phyloP scores from a whole-genome alignment of 1,140 invertebrate genomes.

The Pachypeltis micranthus region DNA sequence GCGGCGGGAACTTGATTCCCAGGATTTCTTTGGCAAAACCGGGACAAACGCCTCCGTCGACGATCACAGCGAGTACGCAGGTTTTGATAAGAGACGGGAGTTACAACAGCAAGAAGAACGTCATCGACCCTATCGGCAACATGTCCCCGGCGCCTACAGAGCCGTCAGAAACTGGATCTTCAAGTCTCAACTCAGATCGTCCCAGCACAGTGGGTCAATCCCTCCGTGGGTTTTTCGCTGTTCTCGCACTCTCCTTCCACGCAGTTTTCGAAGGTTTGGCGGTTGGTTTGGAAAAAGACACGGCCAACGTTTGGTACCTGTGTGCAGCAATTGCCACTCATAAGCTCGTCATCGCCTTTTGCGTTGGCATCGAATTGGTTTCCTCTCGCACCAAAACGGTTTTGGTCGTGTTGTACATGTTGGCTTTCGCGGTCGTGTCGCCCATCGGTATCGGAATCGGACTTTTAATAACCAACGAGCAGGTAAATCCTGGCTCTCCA shows the following conservation, averaged over 20 bases:
- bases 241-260: constrained; percentile 66
- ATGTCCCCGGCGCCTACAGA: constrained; percentile 26
- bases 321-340: constrained; percentile 61
- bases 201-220: constrained; percentile 33
- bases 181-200: constrained; percentile 2
- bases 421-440: constrained; percentile 51
- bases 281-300: constrained; percentile 56
- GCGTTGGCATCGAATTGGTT: constrained; percentile 52
- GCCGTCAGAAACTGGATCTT: constrained; percentile 4
- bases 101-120: constrained; percentile 18
- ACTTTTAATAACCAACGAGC: constrained; percentile 37
- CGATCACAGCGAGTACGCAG: constrained; percentile 28
- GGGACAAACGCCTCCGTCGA: constrained; percentile 16
- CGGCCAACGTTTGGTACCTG: constrained; percentile 49
- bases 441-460: constrained; percentile 56
- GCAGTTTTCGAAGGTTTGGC: constrained; percentile 72
- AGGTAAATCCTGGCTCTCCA: constrained; percentile 33
- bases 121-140: constrained; percentile 24
- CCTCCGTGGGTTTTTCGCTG: constrained; percentile 49
- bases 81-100: constrained; percentile 24
- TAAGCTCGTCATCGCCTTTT: constrained; percentile 60
- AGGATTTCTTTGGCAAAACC: constrained; percentile 19
- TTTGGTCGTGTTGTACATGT: constrained; percentile 46
- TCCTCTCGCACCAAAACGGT: constrained; percentile 46
- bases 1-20: constrained; percentile 28